These are phyloP conservation scores for Drosophila seclusa DNA, from an alignment of 2,888 invertebrate species.

Conservation along the genomic window DNA sequence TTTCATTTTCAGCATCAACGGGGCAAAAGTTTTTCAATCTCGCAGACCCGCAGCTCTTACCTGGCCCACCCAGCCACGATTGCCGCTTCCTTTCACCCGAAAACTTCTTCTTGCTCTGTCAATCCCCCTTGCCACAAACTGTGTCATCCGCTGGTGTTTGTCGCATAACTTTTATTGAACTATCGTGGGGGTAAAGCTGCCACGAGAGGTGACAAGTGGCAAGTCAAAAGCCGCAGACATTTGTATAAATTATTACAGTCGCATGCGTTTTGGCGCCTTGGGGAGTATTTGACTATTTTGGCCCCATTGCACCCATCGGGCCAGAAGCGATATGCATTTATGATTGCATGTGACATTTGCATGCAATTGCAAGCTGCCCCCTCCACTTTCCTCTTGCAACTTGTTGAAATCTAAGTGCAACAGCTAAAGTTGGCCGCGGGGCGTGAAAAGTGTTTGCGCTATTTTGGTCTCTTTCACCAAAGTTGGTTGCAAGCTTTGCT, in stretches of 20 bases:
- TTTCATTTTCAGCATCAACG: conserved; percentile 77
- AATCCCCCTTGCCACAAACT: conserved; percentile 48
- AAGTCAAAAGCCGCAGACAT: conserved; percentile 78
- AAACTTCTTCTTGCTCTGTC: not conserved
- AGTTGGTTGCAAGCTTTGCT: conserved; percentile 28
- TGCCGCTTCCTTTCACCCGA: conserved; percentile 23
- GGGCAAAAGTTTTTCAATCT: conserved; percentile 77
- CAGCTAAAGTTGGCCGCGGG: conserved; percentile 46
- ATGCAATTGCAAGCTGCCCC: conserved; percentile 24
- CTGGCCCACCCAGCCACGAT: conserved; percentile 16
- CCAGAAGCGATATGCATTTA: conserved; percentile 69
- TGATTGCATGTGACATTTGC: conserved; percentile 77
- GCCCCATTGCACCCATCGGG: not conserved
- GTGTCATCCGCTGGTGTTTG: conserved; percentile 69
- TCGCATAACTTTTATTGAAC: conserved; percentile 79
- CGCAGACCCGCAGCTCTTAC: conserved; percentile 42
- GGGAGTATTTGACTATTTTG: conserved; percentile 49
- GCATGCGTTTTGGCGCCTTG: conserved; percentile 50
- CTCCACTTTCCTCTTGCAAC: conserved; percentile 5
- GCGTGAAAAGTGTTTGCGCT: conserved; percentile 41
- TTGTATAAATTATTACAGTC: conserved; percentile 75
- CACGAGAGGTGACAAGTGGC: conserved; percentile 67
- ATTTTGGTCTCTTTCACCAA: conserved; percentile 49
- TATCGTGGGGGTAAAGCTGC: conserved; percentile 43
- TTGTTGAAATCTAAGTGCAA: conserved; percentile 48